Conservation (phyloP, 2,797 vertebrate species). For the Esox masquinongy region DNA sequence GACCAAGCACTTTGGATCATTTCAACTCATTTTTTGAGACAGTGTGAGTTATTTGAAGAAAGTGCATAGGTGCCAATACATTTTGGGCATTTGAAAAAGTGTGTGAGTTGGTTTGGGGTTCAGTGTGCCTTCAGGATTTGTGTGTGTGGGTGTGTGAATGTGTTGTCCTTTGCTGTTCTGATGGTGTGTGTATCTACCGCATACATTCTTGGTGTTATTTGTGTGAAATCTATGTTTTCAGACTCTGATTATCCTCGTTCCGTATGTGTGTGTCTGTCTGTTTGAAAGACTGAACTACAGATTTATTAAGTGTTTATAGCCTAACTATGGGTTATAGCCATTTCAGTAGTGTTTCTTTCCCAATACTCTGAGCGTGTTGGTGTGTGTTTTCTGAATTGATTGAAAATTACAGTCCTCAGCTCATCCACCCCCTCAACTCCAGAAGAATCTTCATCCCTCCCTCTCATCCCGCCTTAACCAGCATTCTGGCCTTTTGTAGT, state of each 20-base stretch:
- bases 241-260: not conserved
- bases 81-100: not conserved
- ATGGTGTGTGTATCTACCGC: not conserved
- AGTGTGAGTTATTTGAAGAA: no score
- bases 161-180: no score
- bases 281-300: no score
- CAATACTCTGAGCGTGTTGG: not conserved
- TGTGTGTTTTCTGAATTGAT: constrained; percentile 33
- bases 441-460: constrained; percentile 38
- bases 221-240: constrained; percentile 2
- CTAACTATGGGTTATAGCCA: not conserved
- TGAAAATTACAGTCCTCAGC: constrained; percentile 55
- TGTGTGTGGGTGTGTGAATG: not conserved
- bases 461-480: constrained; percentile 56
- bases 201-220: not conserved
- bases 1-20: no score
- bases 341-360: constrained; percentile 13
- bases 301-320: no score
- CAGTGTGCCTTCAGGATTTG: not conserved
- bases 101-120: not conserved
- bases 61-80: not conserved
- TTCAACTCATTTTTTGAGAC: no score
- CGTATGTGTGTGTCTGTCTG: constrained; percentile 5
- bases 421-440: constrained; percentile 52
- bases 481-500: constrained; percentile 59